Evolutionary conservation across 2,113 vertebrate species (phyloP).

Genomic region (Otis tarda): DNA sequence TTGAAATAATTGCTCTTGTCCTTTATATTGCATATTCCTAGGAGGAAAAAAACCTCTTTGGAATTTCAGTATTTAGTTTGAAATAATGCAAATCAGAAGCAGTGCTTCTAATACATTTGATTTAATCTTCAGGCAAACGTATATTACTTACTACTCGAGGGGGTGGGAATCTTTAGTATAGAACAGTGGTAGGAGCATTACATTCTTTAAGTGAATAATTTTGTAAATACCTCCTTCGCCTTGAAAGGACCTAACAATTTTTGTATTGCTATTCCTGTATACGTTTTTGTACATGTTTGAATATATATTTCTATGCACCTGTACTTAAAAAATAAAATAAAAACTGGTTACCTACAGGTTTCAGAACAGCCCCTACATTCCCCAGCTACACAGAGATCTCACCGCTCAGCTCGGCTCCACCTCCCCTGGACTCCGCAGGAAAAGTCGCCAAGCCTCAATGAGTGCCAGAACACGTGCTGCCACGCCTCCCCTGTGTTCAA

Average conservation of each 20-base stretch:
- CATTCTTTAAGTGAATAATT: background rate
- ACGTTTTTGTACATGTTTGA: background rate
- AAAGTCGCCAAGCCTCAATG: background rate
- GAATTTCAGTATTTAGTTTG: background rate
- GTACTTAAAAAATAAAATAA: background rate
- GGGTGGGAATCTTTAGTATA: background rate
- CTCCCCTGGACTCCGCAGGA: background rate
- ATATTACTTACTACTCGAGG: background rate
- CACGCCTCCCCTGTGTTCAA: fast-evolving
- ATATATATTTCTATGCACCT: background rate
- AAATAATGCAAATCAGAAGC: background rate
- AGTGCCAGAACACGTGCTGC: background rate
- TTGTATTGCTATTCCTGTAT: background rate
- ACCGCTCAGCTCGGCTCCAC: background rate
- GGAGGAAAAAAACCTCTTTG: background rate
- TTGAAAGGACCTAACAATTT: background rate
- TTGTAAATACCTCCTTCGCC: background rate
- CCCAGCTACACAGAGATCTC: background rate
- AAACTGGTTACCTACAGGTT: background rate
- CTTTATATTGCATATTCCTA: background rate
- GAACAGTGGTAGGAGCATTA: background rate
- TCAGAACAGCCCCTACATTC: background rate
- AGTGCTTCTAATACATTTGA: background rate
- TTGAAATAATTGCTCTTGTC: background rate
- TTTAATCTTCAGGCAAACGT: background rate